These are phyloP conservation scores for Noctua janthina DNA, from an alignment of 2,888 invertebrate species.

Conservation along the genomic window DNA sequence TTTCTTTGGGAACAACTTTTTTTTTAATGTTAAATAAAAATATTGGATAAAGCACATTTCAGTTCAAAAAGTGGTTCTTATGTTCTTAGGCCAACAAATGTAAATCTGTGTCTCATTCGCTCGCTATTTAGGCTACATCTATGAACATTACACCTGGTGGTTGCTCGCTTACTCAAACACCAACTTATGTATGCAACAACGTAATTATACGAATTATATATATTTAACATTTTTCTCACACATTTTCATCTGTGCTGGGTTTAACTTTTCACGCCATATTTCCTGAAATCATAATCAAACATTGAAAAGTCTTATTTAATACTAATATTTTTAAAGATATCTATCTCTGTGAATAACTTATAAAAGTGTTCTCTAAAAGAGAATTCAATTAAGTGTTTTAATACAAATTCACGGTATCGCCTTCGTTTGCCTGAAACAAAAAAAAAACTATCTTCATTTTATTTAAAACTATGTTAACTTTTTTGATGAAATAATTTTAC, in stretches of 20 bases:
- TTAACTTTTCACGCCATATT: slow-evolving; percentile 35
- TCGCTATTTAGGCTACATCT: slow-evolving; percentile 67
- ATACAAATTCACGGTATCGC: not conserved
- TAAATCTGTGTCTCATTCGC: slow-evolving; percentile 53
- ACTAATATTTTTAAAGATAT: too few species aligned
- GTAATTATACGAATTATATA: slow-evolving; percentile 42
- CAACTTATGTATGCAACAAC: slow-evolving; percentile 60
- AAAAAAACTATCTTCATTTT: not conserved
- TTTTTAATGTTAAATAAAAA: not conserved
- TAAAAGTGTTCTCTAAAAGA: not conserved
- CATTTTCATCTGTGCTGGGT: slow-evolving; percentile 38
- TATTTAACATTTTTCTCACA: slow-evolving; percentile 32
- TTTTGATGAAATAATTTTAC: not conserved
- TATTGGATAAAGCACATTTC: not conserved
- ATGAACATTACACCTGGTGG: slow-evolving; percentile 75
- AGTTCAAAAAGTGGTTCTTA: slow-evolving; percentile 45
- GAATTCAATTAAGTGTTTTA: not conserved
- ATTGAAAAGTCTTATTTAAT: too few species aligned
- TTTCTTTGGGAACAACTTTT: not conserved
- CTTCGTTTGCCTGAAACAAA: not conserved
- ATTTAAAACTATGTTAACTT: not conserved
- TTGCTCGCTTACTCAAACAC: slow-evolving; percentile 72
- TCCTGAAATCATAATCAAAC: too few species aligned
- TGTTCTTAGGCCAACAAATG: slow-evolving; percentile 59
- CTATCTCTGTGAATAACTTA: not conserved